Evolutionary conservation across 1,140 invertebrate genomes (phyloP), one percentile per base, ranked within the genome.

Genomic region (Dreissena rostriformis): DNA sequence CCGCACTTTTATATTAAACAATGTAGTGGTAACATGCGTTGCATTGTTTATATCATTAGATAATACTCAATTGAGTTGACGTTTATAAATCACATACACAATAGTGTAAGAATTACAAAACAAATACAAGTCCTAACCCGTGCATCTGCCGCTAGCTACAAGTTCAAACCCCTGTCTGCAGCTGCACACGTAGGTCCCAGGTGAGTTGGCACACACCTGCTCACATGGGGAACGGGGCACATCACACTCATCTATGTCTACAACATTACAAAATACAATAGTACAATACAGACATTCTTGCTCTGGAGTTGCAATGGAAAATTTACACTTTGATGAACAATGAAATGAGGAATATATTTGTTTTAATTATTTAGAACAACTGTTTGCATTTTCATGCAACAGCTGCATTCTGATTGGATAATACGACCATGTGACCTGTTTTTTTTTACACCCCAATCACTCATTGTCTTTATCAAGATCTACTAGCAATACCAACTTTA

Each of bases 201-300:
- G 91, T n/a, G 91, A 93, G 90, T 95, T 95, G 80, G 94, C 92
- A 90, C 95, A 95, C 79, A 93, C 74, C 88, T 95, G 95, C 87
- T 95, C 95, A 91, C 95, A 96, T 85, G 87, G 57, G 88, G 89
- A 75, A 91, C 87, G 63, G 5, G 89, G 88, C 39, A 89, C 66
- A 14, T 78, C 70, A 93, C 95, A 96, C 90, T 96, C 95, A 90
- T 96, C 94, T n/a, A 95, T 90, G 91, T 96, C 95, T 96, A 90
- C 17, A 86, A 91, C 74, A 66, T 71, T 80, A 61, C 83, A 53
- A 76, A 66, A 72, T 78, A 12, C 75, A 26, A 17, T 11, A 67
- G 19, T 14, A 39, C 67, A 68, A 29, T 26, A 19, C 17, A 68
- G 17, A 22, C 39, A 39, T 39, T 39, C 39, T 63, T 26, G 24